Percentiles rank a stretch among this genome's conserved stretches.
These are phyloP conservation scores for Xylota segnis DNA, from an alignment of 2,888 invertebrate species.

Conservation along the genomic window DNA sequence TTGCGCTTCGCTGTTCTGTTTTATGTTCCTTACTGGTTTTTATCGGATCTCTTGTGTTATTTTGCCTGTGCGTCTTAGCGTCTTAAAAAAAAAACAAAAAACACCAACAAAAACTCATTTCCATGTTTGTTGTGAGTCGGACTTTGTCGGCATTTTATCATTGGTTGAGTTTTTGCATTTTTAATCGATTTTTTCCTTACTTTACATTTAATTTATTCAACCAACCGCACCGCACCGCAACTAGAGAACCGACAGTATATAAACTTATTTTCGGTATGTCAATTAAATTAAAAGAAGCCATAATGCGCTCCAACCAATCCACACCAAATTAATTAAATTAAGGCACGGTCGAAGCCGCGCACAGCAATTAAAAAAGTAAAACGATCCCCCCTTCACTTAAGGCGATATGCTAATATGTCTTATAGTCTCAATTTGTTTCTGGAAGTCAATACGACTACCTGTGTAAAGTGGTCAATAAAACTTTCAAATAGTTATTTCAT, in stretches of 20 bases:
- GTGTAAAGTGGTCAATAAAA: constrained; percentile 45
- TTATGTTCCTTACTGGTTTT: constrained; percentile 62
- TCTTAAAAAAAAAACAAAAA: neutral
- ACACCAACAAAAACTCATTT: constrained; percentile 31
- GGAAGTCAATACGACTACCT: constrained; percentile 24
- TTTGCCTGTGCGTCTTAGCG: constrained; percentile 52
- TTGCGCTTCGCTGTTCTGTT: constrained; percentile 37
- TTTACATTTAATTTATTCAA: constrained; percentile 68
- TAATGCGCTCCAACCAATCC: constrained; percentile 43
- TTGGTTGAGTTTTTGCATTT: constrained; percentile 70
- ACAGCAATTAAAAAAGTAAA: constrained; percentile 50
- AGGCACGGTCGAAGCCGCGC: constrained; percentile 41
- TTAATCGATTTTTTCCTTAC: constrained; percentile 65
- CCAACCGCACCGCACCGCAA: constrained; percentile 33
- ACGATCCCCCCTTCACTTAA: neutral
- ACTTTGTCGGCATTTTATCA: constrained; percentile 74
- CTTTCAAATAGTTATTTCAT: constrained; percentile 50
- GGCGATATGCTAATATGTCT: constrained; percentile 47
- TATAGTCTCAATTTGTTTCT: constrained; percentile 50
- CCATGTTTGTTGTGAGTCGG: constrained; percentile 49
- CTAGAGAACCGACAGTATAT: constrained; percentile 23
- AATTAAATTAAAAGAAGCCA: constrained; percentile 41
- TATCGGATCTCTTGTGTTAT: constrained; percentile 55
- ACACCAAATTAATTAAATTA: constrained; percentile 47
- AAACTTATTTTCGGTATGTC: constrained; percentile 33